phyloP scores from a whole-genome alignment of 2,888 invertebrate species.

The Tipula helvola region DNA sequence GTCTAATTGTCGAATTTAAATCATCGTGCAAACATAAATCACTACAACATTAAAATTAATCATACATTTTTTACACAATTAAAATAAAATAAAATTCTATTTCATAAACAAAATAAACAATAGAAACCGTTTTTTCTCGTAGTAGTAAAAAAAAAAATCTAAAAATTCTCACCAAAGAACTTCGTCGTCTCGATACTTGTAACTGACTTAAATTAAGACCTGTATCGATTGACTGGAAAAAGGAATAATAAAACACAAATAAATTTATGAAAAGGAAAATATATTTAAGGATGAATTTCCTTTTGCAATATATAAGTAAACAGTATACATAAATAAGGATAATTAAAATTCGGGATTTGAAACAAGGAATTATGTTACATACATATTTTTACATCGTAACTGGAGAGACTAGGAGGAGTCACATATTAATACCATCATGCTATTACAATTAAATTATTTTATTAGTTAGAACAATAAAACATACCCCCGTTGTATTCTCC shows the following conservation, averaged over 20 bases:
- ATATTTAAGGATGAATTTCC: neutral
- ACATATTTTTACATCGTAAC: neutral
- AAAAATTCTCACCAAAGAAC: slow-evolving; percentile 26
- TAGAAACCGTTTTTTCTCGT: neutral
- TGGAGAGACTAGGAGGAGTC: neutral
- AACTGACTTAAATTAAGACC: slow-evolving; percentile 30
- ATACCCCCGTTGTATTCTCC: slow-evolving; percentile 46
- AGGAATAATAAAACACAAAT: slow-evolving; percentile 7
- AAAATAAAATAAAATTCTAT: slow-evolving; percentile 8
- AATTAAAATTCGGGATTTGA: neutral
- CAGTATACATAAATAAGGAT: neutral
- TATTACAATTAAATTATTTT: slow-evolving; percentile 31
- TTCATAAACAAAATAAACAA: neutral
- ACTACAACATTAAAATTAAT: neutral
- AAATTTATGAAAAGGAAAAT: neutral
- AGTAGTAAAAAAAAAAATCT: neutral
- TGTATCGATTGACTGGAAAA: slow-evolving; percentile 27
- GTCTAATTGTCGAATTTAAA: neutral
- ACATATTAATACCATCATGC: neutral
- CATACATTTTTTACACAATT: neutral
- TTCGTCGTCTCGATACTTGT: slow-evolving; percentile 26
- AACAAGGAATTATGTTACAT: neutral
- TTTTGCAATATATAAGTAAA: neutral
- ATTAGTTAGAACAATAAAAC: slow-evolving; percentile 29
- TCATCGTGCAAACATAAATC: neutral